Evolutionary conservation across 2,888 invertebrate species (phyloP), one percentile per base, ranked within the genome.

Genomic region (Leptinotarsa tumamoca): DNA sequence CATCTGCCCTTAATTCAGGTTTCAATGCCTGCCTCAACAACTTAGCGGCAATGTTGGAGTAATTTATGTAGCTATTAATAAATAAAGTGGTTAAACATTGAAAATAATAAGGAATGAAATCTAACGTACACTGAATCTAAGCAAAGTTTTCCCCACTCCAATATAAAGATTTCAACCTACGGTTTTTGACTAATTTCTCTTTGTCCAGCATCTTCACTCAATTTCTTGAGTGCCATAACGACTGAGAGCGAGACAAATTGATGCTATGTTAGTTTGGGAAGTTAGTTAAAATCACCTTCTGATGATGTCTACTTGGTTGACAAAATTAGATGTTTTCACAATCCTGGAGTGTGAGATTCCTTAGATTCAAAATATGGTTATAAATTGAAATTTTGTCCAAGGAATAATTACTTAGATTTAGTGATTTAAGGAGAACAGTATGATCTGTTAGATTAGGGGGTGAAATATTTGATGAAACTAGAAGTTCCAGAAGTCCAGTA

Each of bases 31-130:
- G 91, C 76, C 98, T 92, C 75, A 98, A 89, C 72, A 95, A 90
- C 85, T 91, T 93, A 27, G 98, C 98, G 85, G 98, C 97, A 86
- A 98, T 96, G 88, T 95, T 95, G 76, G 98, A 98, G 89, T 95
- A 98, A 90, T 96, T 96, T 89, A 98, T 95, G 91, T 98, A 98
- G 90, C 98, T 98, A 88, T 72, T 90, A 89, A 77, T 81, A 78
- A 71, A 78, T 80, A 67, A 72, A 23, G 13, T 23, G 54, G 17
- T 66, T 33, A 27, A 27, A 33, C n/a, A 54, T 43, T 43, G 10
- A 43, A 10, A 43, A 43, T 43, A 0, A 43, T 43, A 43, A 3
- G 43, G 13, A 43, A 43, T 10, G 43, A 43, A 43, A 10, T 13
- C 43, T 43, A 43, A 43, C 10, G 0, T 33, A 33, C 1, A 43